Evolutionary conservation across 2,113 vertebrate species (phyloP), one percentile per base, ranked within the genome.

Genomic region (Mirounga angustirostris): DNA sequence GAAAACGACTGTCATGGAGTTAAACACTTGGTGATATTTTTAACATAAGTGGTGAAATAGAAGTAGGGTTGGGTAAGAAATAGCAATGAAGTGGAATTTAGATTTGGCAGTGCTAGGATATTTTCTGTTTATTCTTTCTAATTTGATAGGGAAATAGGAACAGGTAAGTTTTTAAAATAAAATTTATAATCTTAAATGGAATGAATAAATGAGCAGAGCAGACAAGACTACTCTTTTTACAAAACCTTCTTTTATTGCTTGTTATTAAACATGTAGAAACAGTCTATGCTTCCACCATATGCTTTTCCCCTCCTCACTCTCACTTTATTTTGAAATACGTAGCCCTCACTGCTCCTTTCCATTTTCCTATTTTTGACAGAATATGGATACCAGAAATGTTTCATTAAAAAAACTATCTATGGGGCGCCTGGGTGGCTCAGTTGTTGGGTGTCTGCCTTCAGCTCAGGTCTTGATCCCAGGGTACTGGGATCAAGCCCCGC

Each of bases 341-440:
- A 5, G 12, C 22, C 50, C 18, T 82, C 4, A 22, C 40, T 69
- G 12, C 11, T 74, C 63, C 14, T 93, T 82, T 74, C 26, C 58
- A 33, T 97, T 91, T 90, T 86, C 19, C 40, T 61, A 74, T 58
- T 90, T 97, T 95, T 36, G 46, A 73, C 50, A 73, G 40, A 63
- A 26, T 90, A 73, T 74, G 13, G 30, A 24, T 15, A 28, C 16
- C 24, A 80, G 10, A 73, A 84, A 26, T 16, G 16, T 65, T 56
- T 84, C 33, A 43, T 65, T 63, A 24, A 52, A 46, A 50, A 46
- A 46, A 46, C 46, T 46, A 46, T 43, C 46, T 46, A 46, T 46
- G 46, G 46, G 46, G 46, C 46, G 46, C 46, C 46, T 46, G 46
- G 46, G 46, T 46, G 46, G 46, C 46, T 46, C 46, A 46, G 46